phyloP scores from a whole-genome alignment of 1,140 invertebrate species.

The Drosophila pectinifera region DNA sequence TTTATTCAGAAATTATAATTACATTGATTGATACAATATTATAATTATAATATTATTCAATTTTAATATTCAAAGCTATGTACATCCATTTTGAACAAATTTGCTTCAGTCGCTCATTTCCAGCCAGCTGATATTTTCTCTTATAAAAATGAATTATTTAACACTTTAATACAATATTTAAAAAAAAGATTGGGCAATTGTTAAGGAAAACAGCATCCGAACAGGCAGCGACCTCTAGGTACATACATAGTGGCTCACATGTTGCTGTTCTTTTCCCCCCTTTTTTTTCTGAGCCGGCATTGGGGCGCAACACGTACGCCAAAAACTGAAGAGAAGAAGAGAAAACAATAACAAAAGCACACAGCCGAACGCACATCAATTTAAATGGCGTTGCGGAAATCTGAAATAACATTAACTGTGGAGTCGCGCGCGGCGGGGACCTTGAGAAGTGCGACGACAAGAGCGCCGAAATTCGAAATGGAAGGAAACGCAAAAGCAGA shows the following conservation, averaged over 20 bases:
- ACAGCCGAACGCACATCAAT: conserved; percentile 23
- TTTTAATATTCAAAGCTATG: too few species aligned
- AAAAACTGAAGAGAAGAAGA: conserved; percentile 40
- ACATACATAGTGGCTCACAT: conserved; percentile 15
- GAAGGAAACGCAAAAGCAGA: conserved; percentile 42
- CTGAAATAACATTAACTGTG: conserved; percentile 42
- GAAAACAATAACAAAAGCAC: conserved; percentile 32
- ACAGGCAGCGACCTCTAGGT: conserved; percentile 2
- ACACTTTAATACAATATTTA: too few species aligned
- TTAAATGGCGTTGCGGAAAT: conserved; percentile 79
- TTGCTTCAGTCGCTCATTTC: too few species aligned
- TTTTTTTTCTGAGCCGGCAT: conserved; percentile 36
- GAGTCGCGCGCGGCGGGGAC: conserved; percentile 14
- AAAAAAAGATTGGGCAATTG: background rate
- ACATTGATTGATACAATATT: too few species aligned
- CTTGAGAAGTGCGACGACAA: conserved; percentile 55
- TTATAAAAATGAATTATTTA: too few species aligned
- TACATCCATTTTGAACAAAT: too few species aligned
- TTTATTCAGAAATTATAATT: too few species aligned
- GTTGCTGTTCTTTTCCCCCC: conserved; percentile 3
- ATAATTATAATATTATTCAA: too few species aligned
- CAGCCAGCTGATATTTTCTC: too few species aligned
- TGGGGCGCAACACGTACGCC: conserved; percentile 75
- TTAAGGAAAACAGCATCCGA: conserved; percentile 13
- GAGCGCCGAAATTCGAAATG: conserved; percentile 34